Evolutionary conservation across 2,888 invertebrate species (phyloP), one percentile per base, ranked within the genome.

Genomic region (Atethmia centrago): DNA sequence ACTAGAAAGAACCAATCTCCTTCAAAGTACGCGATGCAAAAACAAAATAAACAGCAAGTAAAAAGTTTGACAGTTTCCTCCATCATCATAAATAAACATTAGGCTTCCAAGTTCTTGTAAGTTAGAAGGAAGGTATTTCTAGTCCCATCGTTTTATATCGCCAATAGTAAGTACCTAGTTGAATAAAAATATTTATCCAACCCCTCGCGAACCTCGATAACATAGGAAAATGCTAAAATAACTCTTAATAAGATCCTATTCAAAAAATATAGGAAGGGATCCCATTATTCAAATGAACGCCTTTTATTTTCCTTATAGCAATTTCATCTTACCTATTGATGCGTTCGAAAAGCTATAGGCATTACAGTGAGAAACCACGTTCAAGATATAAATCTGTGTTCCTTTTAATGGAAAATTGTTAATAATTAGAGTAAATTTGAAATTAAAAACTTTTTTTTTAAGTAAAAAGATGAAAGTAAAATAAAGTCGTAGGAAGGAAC

Each of bases 211-310:
- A 73, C 74, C 86, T 67, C n/a, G 70, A 71, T 74, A 72, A 67
- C 49, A 80, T 68, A 80, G 69, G 70, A 75, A 84, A 78, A 78
- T 73, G 82, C 77, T 76, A 77, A 82, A 80, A 85, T 83, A 85
- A 77, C 77, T 82, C 71, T 65, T 78, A 79, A 71, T 82, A 82
- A 76, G 74, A 80, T 65, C 69, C 77, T 68, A 71, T 82, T 78
- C 76, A 63, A 71, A 81, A 81, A 81, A 79, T 76, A 61, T 84
- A 74, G 66, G 71, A 67, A 80, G 62, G 73, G 70, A 76, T 84
- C 65, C 75, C 73, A 84, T 82, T 86, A 86, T 86, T 87, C 80
- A 85, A 86, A 87, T 87, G 82, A 82, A 80, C 84, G 85, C 87
- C 87, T 87, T 75, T 83, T 74, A 82, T 77, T 87, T 87, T 87